Evolutionary conservation across 2,797 vertebrate species (phyloP), one percentile per base, ranked within the genome.

Genomic region (Otolemur crassicaudatus): DNA sequence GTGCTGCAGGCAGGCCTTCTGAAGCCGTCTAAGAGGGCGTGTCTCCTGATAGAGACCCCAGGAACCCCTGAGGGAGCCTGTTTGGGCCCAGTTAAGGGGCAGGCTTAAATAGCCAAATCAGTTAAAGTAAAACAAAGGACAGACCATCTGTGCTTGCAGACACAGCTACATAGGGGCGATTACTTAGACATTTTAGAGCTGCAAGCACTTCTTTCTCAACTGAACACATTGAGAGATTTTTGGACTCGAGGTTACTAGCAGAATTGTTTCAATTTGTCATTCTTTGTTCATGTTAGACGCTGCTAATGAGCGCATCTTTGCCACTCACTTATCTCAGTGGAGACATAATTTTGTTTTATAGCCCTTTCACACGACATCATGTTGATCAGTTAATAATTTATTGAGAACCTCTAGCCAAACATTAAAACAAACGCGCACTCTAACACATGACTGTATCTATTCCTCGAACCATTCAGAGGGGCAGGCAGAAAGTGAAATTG

Each of bases 321-420:
- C 91, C 77, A 89, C 72, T 87, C 81, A 49, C 84, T 91, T 82
- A 67, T 84, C 94, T 97, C 69, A 11, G 84, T 72, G 80, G 95
- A 95, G 73, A 94, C 86, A 96, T 95, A 87, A 86, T 95, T 96
- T 94, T 96, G 34, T 73, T 97, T 97, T 96, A 97, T 73, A 72
- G 95, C 73, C 67, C 25, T 96, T 89, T 90, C 77, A 87, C 34
- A 27, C 0, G 0, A 76, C 91, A 93, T 93, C 91, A 84, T 92
- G 81, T 87, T 95, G 94, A 92, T 90, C 91, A 89, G 94, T 94
- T 96, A 94, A 94, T 96, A 97, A 96, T 97, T 97, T 94, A 97
- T 90, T 89, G 94, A 93, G 93, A 93, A 97, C 80, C 63, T 92
- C 89, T 72, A 91, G 92, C 86, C 80, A 96, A 91, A 93, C 93